Evolutionary conservation across 2,888 invertebrate genomes (phyloP).

Genomic region (Drosophila merina): DNA sequence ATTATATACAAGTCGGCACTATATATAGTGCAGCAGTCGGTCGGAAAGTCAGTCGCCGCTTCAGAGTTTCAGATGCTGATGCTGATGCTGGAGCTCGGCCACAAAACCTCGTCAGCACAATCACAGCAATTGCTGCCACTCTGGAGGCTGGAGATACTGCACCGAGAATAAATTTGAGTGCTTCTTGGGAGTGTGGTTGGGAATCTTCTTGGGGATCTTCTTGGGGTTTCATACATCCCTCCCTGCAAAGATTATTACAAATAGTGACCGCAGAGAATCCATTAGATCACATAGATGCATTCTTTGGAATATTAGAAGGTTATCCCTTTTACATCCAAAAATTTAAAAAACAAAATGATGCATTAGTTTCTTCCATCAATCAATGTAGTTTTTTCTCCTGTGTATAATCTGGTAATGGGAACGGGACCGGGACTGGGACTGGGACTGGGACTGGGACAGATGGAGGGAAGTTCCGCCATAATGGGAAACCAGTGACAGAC

Average conservation of each 20-base stretch:
- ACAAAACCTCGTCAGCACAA: constrained; percentile 46
- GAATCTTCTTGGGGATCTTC: neutral
- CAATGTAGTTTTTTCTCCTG: neutral
- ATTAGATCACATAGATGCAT: too few species aligned
- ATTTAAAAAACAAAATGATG: too few species aligned
- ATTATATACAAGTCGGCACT: neutral
- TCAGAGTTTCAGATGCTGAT: constrained; percentile 2
- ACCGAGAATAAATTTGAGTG: constrained; percentile 5
- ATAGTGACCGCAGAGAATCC: too few species aligned
- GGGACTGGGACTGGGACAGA: constrained; percentile 25
- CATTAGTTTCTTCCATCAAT: too few species aligned
- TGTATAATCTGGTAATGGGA: constrained; percentile 15
- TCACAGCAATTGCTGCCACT: constrained; percentile 63
- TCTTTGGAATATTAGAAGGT: too few species aligned
- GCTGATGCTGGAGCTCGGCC: constrained; percentile 39
- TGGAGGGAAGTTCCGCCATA: constrained; percentile 34
- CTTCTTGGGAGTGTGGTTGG: neutral
- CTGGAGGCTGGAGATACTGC: constrained; percentile 18
- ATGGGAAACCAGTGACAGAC: constrained; percentile 42
- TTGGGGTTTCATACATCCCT: neutral
- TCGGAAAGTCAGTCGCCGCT: constrained; percentile 16
- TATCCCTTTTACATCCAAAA: too few species aligned
- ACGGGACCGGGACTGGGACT: constrained; percentile 15
- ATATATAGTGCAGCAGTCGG: constrained; percentile 42
- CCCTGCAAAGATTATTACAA: too few species aligned